phyloP scores from a whole-genome alignment of 2,888 invertebrate genomes.

The Luperina testacea region DNA sequence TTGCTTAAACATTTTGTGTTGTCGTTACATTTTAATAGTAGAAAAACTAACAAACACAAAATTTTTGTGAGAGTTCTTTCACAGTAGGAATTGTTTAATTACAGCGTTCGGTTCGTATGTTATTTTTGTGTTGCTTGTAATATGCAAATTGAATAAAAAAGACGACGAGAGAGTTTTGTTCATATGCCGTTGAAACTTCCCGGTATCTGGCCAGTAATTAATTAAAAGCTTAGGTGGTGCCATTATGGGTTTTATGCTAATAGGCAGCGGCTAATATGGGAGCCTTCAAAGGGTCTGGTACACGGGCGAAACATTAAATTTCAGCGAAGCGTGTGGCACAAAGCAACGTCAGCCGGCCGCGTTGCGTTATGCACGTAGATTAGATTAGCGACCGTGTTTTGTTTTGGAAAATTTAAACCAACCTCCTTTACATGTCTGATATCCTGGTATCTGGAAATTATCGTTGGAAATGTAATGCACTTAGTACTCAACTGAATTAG shows the following conservation, averaged over 20 bases:
- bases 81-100: slow-evolving; percentile 71
- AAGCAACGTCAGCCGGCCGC: slow-evolving; percentile 70
- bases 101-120: slow-evolving; percentile 50
- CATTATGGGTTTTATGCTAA: slow-evolving; percentile 88
- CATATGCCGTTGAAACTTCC: slow-evolving; percentile 74
- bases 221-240: slow-evolving; percentile 86
- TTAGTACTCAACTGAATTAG: slow-evolving; percentile 37
- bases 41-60: slow-evolving; percentile 57
- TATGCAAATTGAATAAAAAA: slow-evolving; percentile 79
- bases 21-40: slow-evolving; percentile 65
- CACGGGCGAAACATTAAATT: slow-evolving; percentile 83
- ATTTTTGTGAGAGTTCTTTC: slow-evolving; percentile 54
- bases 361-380: slow-evolving; percentile 71
- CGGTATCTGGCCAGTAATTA: slow-evolving; percentile 84
- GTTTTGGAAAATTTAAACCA: slow-evolving; percentile 55
- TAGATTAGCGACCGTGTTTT: slow-evolving; percentile 75
- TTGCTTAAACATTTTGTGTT: slow-evolving; percentile 62
- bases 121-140: slow-evolving; percentile 68
- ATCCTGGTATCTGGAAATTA: slow-evolving; percentile 42
- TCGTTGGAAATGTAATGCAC: slow-evolving; percentile 41
- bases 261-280: slow-evolving; percentile 84
- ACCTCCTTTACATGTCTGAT: slow-evolving; percentile 53
- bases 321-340: slow-evolving; percentile 77
- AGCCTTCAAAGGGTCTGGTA: slow-evolving; percentile 83
- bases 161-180: slow-evolving; percentile 69